Percentiles rank a stretch among this genome's conserved stretches.
Conservation (phyloP, 2,888 invertebrate genomes). For the Plagodis pulveraria region DNA sequence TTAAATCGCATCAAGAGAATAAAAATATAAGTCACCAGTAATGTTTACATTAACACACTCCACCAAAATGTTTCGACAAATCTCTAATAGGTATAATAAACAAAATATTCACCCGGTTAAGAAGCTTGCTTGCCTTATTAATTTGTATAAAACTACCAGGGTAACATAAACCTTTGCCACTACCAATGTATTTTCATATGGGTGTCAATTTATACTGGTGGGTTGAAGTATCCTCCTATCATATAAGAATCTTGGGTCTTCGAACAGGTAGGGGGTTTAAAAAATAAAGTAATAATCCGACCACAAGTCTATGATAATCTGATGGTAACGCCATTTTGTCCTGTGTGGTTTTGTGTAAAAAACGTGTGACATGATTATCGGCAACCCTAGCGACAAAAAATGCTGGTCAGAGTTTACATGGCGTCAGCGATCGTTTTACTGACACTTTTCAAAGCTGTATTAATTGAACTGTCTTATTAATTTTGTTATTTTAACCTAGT, state of each 20-base stretch:
- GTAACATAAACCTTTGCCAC: slow-evolving; percentile 37
- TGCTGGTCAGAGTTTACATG: slow-evolving; percentile 55
- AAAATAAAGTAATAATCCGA: slow-evolving; percentile 83
- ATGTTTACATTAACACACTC: slow-evolving; percentile 75
- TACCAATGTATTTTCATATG: not conserved
- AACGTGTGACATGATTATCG: slow-evolving; percentile 84
- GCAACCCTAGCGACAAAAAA: slow-evolving; percentile 69
- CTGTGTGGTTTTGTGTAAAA: slow-evolving; percentile 82
- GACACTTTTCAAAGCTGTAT: too few relatives aligned
- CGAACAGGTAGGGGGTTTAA: slow-evolving; percentile 77
- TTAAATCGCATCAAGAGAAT: slow-evolving; percentile 51
- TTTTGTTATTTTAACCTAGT: too few relatives aligned
- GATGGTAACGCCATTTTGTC: slow-evolving; percentile 84
- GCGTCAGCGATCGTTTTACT: not conserved
- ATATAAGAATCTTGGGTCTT: slow-evolving; percentile 66
- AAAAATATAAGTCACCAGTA: slow-evolving; percentile 57
- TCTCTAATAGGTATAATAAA: slow-evolving; percentile 83
- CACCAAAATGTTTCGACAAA: slow-evolving; percentile 79
- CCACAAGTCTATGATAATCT: slow-evolving; percentile 82
- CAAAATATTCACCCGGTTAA: slow-evolving; percentile 82
- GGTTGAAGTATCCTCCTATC: slow-evolving; percentile 63
- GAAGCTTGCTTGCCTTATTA: slow-evolving; percentile 81
- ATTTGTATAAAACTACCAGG: slow-evolving; percentile 65
- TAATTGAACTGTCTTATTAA: too few relatives aligned
- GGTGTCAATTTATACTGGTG: slow-evolving; percentile 55